Base-by-base conservation (phyloP, 53 echinoderm and acorn worm species). In the Paelopatides confundens region DNA sequence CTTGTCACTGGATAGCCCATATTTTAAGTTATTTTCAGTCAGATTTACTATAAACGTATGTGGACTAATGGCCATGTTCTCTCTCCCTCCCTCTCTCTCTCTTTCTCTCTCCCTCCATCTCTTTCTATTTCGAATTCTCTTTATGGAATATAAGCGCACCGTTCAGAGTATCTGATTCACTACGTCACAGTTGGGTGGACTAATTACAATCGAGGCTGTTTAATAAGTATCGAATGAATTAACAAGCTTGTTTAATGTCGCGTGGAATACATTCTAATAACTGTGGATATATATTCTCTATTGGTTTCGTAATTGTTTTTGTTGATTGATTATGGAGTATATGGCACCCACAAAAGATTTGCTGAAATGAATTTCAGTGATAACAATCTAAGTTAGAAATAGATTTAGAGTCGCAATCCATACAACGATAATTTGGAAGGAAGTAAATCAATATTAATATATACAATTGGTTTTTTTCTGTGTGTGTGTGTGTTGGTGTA, bases 61-160 rank as follows among this genome's bases (percentile, higher is more conserved):
- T 40, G 74, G 74, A 74, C 74, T 74, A 28, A 39, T 74, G 74
- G 35, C n/a, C 35, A 74, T 74, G 74, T 21, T 74, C 46, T 58
- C 21, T 23, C 58, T 58, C 21, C 58, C 17, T 58, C 48, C 48
- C 10, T 48, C 48, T 14, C 48, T 48, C 14, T 9, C 14, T 48
- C 14, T 48, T 9, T 48, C 14, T 48, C 14, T 0, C 48, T 48
- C 14, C 10, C 14, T 48, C 14, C 48, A 14, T 48, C 48, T 48
- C 14, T 48, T 46, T 46, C 11, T 46, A 12, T 58, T 2, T 58
- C 17, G 2, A n/a, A 58, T 58, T 21, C 58, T 21, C 24, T 58
- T 58, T 58, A 21, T 58, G 58, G 21, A 15, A 23, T 58, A n/a
- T n/a, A 26, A 58, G 4, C 24, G 6, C 24, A 58, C 18, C 58